These are phyloP conservation scores for Phorcus lineatus DNA, from an alignment of 2,888 invertebrate species.

Conservation along the genomic window DNA sequence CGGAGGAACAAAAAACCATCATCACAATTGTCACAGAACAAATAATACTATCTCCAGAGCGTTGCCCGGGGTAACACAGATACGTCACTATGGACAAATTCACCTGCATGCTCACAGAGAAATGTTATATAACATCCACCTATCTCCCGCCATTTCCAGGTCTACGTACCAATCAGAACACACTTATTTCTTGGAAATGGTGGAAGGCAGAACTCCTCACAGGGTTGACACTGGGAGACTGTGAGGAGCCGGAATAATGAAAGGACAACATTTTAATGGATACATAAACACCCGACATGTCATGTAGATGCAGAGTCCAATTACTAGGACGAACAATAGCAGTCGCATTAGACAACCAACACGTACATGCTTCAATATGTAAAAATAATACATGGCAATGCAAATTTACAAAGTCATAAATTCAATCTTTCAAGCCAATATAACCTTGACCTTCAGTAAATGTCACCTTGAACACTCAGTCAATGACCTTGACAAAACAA, in stretches of 20 bases:
- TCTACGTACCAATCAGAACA: slow-evolving; percentile 3
- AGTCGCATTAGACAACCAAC: slow-evolving; percentile 11
- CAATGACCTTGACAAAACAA: slow-evolving; percentile 5
- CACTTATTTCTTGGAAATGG: neutral
- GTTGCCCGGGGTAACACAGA: slow-evolving; percentile 2
- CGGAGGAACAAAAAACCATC: slow-evolving; percentile 19
- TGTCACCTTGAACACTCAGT: neutral
- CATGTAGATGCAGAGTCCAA: slow-evolving; percentile 7
- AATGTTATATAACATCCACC: neutral
- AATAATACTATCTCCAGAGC: slow-evolving; percentile 25
- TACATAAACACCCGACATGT: neutral
- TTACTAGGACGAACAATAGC: slow-evolving; percentile 7
- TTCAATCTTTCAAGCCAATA: slow-evolving; percentile 3
- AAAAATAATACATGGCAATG: slow-evolving; percentile 23
- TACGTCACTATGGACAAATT: slow-evolving; percentile 18
- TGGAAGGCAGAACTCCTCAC: slow-evolving; percentile 3
- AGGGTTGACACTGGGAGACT: neutral
- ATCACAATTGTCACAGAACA: slow-evolving; percentile 20
- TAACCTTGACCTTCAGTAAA: neutral
- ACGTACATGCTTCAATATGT: slow-evolving; percentile 19
- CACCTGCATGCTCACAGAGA: neutral
- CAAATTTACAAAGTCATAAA: slow-evolving; percentile 17
- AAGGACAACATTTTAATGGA: slow-evolving; percentile 17
- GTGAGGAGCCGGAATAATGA: slow-evolving; percentile 8
- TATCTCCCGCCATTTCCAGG: neutral